A percentile compares a stretch with the other conserved stretches of the same genome.
These are phyloP conservation scores for Chelonus insularis DNA, from an alignment of 1,140 invertebrate species.

Conservation along the genomic window DNA sequence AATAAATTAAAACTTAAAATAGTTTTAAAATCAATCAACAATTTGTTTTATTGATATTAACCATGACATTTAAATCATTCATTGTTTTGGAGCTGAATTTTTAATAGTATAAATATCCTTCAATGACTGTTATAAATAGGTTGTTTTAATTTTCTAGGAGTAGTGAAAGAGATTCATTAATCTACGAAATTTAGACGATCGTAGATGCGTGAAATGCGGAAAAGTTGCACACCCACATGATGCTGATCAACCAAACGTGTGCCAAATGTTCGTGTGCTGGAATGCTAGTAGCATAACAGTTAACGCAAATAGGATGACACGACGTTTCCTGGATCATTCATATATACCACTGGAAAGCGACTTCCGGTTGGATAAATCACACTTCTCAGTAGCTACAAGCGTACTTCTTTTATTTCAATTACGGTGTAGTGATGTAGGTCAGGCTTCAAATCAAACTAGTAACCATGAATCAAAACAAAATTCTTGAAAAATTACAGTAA, in stretches of 20 bases:
- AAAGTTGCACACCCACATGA: conserved; percentile 25
- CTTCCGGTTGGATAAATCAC: conserved; percentile 6
- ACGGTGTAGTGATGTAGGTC: background rate
- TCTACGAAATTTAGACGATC: background rate
- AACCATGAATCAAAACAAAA: too few species aligned
- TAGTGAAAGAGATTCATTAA: too few species aligned
- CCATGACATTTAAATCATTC: too few species aligned
- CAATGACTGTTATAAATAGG: too few species aligned
- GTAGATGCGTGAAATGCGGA: background rate
- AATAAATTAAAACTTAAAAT: too few species aligned
- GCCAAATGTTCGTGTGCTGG: conserved; percentile 20
- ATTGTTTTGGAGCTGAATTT: too few species aligned
- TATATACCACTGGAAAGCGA: background rate
- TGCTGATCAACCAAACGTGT: conserved; percentile 17
- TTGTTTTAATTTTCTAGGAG: conserved; percentile 12
- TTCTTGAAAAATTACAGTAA: too few species aligned
- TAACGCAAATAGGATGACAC: conserved; percentile 16
- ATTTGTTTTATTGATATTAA: too few species aligned
- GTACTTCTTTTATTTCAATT: conserved; percentile 6
- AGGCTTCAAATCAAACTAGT: background rate
- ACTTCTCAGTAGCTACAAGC: background rate
- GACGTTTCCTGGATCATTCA: conserved; percentile 27
- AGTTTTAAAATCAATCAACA: too few species aligned
- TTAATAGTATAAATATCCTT: too few species aligned
- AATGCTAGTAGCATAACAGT: conserved; percentile 9